A percentile compares a stretch with the other conserved stretches of the same genome.
phyloP scores from a whole-genome alignment of 2,888 invertebrate genomes.

The Leistus spinibarbis region DNA sequence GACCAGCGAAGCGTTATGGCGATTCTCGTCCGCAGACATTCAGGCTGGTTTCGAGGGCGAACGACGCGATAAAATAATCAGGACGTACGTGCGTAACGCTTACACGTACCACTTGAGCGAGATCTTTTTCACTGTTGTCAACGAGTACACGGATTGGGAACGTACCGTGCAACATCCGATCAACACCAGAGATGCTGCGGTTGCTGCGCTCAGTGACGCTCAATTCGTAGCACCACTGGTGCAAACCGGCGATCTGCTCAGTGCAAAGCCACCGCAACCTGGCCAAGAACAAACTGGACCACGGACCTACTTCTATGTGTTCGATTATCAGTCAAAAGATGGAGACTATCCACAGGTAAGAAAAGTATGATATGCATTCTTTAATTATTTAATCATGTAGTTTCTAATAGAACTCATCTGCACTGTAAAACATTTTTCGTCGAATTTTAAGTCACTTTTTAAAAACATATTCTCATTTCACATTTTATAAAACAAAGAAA shows the following conservation, averaged over 20 bases:
- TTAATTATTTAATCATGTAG: background rate
- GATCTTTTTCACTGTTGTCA: slow-evolving; percentile 94
- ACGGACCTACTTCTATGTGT: slow-evolving; percentile 87
- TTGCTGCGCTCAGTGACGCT: slow-evolving; percentile 92
- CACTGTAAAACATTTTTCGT: background rate
- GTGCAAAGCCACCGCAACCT: slow-evolving; percentile 69
- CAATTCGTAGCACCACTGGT: slow-evolving; percentile 92
- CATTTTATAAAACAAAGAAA: no score
- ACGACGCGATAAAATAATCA: slow-evolving; percentile 82
- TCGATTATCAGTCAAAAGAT: slow-evolving; percentile 89
- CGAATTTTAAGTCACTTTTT: background rate
- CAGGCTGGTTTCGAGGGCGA: slow-evolving; percentile 88
- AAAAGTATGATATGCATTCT: slow-evolving; percentile 24
- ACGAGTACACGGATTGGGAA: slow-evolving; percentile 98
- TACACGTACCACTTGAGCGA: slow-evolving; percentile 95
- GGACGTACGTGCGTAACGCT: slow-evolving; percentile 92
- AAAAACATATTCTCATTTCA: no score
- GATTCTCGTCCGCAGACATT: slow-evolving; percentile 82
- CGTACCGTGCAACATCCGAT: slow-evolving; percentile 87
- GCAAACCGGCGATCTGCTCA: slow-evolving; percentile 81
- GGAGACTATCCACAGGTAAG: slow-evolving; percentile 85
- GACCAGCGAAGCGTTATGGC: slow-evolving; percentile 89
- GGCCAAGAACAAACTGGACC: slow-evolving; percentile 67
- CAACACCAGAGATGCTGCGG: slow-evolving; percentile 85
- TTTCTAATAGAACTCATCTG: background rate